A percentile compares a stretch with the other conserved stretches of the same genome.
These are phyloP conservation scores for Cladorhizidae sp. DNA, from an alignment of 37 sponge, comb jelly and placozoan genomes.

Conservation along the genomic window DNA sequence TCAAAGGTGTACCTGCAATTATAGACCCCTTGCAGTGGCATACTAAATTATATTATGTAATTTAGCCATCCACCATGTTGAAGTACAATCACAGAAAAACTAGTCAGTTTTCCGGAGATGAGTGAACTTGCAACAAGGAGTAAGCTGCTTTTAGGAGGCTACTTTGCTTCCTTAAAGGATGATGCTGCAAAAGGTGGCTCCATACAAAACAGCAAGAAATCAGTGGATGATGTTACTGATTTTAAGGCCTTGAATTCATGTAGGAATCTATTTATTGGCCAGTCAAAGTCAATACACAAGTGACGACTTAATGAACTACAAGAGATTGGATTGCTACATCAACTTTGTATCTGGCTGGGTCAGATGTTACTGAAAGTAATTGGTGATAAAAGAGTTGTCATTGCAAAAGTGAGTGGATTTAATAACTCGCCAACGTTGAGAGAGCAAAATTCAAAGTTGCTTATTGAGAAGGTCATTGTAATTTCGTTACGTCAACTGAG, in stretches of 20 bases:
- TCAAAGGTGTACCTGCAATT: too few species aligned
- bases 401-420: not conserved
- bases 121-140: not conserved
- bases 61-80: too few species aligned
- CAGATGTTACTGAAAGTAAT: not conserved
- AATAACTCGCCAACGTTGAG: too few species aligned
- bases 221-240: conserved; percentile 1
- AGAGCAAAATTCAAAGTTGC: too few species aligned
- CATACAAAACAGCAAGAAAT: not conserved
- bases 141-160: not conserved
- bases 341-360: too few species aligned
- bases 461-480: too few species aligned
- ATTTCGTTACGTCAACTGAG: not conserved
- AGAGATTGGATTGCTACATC: not conserved
- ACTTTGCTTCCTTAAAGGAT: not conserved
- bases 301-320: not conserved
- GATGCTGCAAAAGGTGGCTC: not conserved
- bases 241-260: not conserved
- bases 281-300: not conserved
- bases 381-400: not conserved
- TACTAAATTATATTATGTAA: too few species aligned
- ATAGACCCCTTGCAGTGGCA: too few species aligned
- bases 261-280: not conserved
- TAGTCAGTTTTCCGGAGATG: too few species aligned
- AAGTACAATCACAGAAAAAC: too few species aligned